A percentile compares a stretch with the other conserved stretches of the same genome.
Conservation (phyloP, 2,797 vertebrate species). For the Rhinatrema bivittatum region DNA sequence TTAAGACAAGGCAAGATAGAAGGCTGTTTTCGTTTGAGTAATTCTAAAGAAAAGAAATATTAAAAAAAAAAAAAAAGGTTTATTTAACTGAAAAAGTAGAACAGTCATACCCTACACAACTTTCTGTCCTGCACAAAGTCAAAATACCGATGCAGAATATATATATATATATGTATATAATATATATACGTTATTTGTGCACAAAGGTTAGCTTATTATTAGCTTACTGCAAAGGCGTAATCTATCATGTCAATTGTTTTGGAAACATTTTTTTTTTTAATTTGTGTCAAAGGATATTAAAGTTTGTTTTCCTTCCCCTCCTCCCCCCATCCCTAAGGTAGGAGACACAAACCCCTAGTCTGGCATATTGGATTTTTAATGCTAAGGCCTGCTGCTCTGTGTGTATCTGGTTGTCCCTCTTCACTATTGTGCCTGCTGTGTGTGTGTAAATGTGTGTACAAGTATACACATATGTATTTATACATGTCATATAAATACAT, state of each 20-base stretch:
- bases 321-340: constrained; percentile 59
- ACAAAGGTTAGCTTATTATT: constrained; percentile 74
- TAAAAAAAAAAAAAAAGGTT: constrained; percentile 44
- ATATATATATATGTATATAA: constrained; percentile 42
- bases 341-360: constrained; percentile 64
- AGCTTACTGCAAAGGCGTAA: constrained; percentile 68
- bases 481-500: constrained; percentile 51
- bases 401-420: constrained; percentile 50
- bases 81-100: constrained; percentile 58
- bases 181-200: constrained; percentile 63
- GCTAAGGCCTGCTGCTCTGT: constrained; percentile 83
- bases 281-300: no score
- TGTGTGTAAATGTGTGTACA: constrained; percentile 24
- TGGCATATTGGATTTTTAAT: constrained; percentile 65
- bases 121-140: constrained; percentile 85
- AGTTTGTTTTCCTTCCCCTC: no score
- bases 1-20: constrained; percentile 98
- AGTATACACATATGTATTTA: constrained; percentile 50
- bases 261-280: constrained; percentile 47
- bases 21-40: constrained; percentile 87
- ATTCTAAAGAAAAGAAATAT: constrained; percentile 76
- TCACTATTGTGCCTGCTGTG: constrained; percentile 53
- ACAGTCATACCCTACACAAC: constrained; percentile 85
- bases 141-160: constrained; percentile 77
- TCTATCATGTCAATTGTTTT: constrained; percentile 53